A percentile compares a stretch with the other conserved stretches of the same genome.
These are phyloP conservation scores for Erythrocercus mccallii DNA, from an alignment of 2,113 vertebrate species.

Conservation along the genomic window DNA sequence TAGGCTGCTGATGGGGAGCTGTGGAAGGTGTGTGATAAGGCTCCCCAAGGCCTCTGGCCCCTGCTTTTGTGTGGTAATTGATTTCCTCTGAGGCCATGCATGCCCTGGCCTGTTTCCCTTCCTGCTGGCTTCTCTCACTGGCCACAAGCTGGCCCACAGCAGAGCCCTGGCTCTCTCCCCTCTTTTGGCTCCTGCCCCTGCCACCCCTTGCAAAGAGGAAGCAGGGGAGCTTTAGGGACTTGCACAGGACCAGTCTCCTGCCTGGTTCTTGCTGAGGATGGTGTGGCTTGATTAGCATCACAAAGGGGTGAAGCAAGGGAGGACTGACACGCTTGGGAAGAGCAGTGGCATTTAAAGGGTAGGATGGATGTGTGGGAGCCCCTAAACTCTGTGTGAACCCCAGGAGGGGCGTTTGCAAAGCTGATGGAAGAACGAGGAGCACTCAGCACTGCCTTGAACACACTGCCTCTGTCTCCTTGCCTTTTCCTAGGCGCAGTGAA, in stretches of 20 bases:
- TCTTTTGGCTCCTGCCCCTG: neutral
- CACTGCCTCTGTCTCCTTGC: neutral
- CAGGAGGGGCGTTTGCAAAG: neutral
- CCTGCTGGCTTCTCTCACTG: neutral
- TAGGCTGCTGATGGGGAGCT: conserved; percentile 11
- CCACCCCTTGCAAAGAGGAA: neutral
- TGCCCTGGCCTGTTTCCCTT: neutral
- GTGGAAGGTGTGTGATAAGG: neutral
- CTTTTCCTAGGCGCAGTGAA: rapidly evolving
- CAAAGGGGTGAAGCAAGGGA: neutral
- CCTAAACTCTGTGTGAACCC: neutral
- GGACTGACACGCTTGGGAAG: rapidly evolving
- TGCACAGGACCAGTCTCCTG: too few relatives aligned
- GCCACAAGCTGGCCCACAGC: neutral
- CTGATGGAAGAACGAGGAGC: rapidly evolving
- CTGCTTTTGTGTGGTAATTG: neutral
- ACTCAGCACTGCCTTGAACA: neutral
- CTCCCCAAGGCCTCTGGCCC: neutral
- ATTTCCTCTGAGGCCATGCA: neutral
- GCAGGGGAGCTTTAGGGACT: neutral
- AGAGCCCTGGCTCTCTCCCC: neutral
- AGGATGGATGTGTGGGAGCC: neutral
- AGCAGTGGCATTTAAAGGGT: neutral
- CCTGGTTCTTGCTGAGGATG: neutral
- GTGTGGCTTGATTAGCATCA: neutral